Base-by-base conservation (phyloP, 1,140 invertebrate genomes). In the Dendroctonus ponderosae region DNA sequence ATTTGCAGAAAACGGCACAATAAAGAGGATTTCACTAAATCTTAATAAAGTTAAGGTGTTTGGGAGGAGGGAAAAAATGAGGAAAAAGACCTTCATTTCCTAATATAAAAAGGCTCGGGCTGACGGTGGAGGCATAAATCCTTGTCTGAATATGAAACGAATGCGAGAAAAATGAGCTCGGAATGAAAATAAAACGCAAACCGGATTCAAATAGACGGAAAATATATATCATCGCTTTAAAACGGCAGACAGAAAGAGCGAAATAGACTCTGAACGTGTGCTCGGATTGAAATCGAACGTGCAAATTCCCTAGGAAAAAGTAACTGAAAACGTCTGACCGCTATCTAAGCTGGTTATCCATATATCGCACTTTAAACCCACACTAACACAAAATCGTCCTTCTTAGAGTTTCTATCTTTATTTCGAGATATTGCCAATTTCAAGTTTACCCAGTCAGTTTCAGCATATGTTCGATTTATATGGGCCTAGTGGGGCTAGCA, bases 141-240 rank as follows among this genome's bases (percentile, higher is more conserved):
- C 73, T 76, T 74, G 73, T 76, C 72, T 70, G 70, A 69, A 74
- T 75, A 74, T 72, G 76, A 74, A 77, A 74, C 74, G 71, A 76
- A 76, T 76, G 74, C 54, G 72, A 77, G 72, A 77, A 77, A 76
- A 77, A 77, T 77, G 74, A 76, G 73, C 71, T 71, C 60, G 70
- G 74, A 76, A 77, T 75, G 73, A 76, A 76, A 76, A 76, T 76
- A 76, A 76, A 76, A 76, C 69, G 74, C 75, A 73, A 70, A 69
- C 68, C 67, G 59, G 72, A 76, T 75, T 76, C 74, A 74, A 75
- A 76, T 73, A 71, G 74, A 74, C 74, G 70, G 74, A 74, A 75
- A 74, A 26, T 26, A 76, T 76, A 75, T 74, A 76, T 75, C 74
- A 73, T 74, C 70, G 70, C 67, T 49, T 52, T 61, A 62, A 72